Evolutionary conservation across 2,113 vertebrate genomes (phyloP).

Genomic region (Rhinoderma darwinii): DNA sequence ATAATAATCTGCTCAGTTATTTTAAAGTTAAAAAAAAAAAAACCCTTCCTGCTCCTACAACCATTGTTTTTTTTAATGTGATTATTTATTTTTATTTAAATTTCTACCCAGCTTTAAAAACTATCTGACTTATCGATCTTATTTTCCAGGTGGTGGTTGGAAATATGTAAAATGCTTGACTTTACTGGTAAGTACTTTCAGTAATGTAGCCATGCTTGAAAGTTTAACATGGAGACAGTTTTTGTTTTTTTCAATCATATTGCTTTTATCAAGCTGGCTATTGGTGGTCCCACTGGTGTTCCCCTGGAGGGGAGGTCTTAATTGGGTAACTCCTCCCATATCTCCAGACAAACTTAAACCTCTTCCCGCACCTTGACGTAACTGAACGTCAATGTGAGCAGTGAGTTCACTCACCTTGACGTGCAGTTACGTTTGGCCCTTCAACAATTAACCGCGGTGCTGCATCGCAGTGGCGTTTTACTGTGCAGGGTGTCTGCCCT

Average conservation of each 20-base stretch:
- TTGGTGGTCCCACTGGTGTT: no score
- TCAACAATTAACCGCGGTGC: no score
- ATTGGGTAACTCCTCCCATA: no score
- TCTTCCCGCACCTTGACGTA: no score
- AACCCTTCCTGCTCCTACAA: background rate
- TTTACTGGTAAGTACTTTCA: background rate
- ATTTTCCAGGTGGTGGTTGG: background rate
- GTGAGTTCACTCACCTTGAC: no score
- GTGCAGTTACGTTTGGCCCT: no score
- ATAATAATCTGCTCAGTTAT: conserved; percentile 51
- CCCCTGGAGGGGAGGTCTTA: no score
- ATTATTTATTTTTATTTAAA: background rate
- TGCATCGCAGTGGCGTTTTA: no score
- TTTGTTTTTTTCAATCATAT: background rate
- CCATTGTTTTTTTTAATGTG: background rate
- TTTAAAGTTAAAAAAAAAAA: background rate
- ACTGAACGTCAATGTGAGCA: no score
- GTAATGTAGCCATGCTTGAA: background rate
- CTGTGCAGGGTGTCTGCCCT: no score
- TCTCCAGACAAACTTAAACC: no score
- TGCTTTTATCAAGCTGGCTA: background rate
- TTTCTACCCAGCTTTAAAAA: background rate
- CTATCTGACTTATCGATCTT: background rate
- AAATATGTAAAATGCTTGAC: background rate
- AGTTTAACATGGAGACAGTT: background rate